A percentile compares a stretch with the other conserved stretches of the same genome.
Conservation (phyloP, 2,888 invertebrate genomes). For the Platynereis dumerilii region DNA sequence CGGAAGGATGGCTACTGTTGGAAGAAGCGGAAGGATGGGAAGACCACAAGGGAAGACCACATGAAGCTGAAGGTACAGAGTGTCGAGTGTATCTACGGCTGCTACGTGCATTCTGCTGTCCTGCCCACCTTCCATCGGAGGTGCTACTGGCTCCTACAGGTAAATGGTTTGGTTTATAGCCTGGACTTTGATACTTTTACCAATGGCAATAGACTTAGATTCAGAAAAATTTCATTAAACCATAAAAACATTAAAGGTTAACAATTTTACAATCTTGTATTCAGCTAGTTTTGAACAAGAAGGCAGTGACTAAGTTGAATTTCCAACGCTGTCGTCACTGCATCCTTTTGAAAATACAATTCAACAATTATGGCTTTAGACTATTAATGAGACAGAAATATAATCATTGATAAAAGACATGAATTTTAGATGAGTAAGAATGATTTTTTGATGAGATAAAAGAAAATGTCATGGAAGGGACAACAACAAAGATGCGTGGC, state of each 20-base stretch:
- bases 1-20: conserved; percentile 97
- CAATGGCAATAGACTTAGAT: no score
- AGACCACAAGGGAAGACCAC: conserved; percentile 97
- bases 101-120: conserved; percentile 98
- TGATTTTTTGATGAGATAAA: neutral
- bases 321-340: no score
- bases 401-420: neutral
- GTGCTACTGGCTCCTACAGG: conserved; percentile 97
- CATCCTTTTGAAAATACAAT: no score
- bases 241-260: no score
- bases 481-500: no score
- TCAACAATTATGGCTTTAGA: no score
- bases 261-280: no score
- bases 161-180: no score
- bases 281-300: no score
- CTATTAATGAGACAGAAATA: neutral
- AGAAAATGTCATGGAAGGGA: neutral
- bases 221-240: no score
- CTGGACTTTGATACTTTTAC: no score
- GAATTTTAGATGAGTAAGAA: neutral
- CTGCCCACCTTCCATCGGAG: conserved; percentile 97
- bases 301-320: no score
- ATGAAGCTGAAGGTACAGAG: conserved; percentile 99
- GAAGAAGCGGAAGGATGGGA: conserved; percentile 98
- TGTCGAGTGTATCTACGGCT: conserved; percentile 91